Base-by-base conservation (phyloP, 1,140 invertebrate genomes). In the Pseudomyrmex gracilis region DNA sequence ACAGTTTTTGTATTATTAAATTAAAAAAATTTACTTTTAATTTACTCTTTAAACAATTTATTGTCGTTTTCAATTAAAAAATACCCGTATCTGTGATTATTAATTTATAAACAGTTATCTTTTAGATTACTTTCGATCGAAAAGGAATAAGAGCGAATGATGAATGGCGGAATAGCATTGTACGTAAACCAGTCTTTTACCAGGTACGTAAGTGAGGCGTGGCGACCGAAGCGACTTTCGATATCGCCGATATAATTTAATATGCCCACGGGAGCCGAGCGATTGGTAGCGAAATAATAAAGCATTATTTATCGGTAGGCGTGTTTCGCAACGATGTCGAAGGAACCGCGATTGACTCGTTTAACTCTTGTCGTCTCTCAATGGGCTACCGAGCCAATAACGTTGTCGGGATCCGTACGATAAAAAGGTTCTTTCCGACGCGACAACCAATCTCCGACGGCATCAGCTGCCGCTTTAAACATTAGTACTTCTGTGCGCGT, bases 231-330 rank as follows among this genome's bases (percentile, higher is more conserved):
- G 12, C 53, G 43, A 53, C 60, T 80, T 71, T 80, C 55, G 73
- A 51, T 63, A 64, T 83, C 43, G 49, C 12, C 51, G 43, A 83
- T 66, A 63, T 57, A 63, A 74, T 76, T 83, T 83, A 76, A 83
- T 83, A 82, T 82, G 49, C 70, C 20, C 53, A 63, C 58, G 43
- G 80, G 12, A 77, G 45, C 45, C 51, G 47, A 64, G 57, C 73
- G 53, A 80, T 80, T 80, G 76, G 76, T 58, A 58, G 66, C 15
- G 7, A 73, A 13, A 70, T 74, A 74, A 85, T 85, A 85, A 85
- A 85, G 66, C 51, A 85, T 85, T 85, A 85, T 85, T 85, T 74
- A 85, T 85, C 10, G 64, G 71, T 85, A 66, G 84, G 84, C 80
- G 84, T 73, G 80, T 76, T 76, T 67, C 51, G 58, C 17, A 66